Evolutionary conservation across 2,888 invertebrate genomes (phyloP), one percentile per base, ranked within the genome.

Genomic region (Perizoma affinitatum): DNA sequence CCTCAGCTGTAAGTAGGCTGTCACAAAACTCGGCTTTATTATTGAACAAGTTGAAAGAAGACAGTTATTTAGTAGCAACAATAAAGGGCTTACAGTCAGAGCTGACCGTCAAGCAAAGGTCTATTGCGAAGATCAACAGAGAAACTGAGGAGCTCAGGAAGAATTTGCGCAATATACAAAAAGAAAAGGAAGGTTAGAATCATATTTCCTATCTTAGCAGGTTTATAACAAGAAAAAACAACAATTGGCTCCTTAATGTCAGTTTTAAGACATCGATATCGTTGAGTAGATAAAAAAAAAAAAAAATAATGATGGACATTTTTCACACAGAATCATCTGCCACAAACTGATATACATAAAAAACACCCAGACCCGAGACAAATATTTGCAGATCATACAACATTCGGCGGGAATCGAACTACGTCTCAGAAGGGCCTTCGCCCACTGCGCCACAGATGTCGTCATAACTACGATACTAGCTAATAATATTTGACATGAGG

Each of bases 51-150:
- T 78, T 92, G 5, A 96, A 95, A 80, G 96, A 96, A 73, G 96
- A 96, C 69, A 93, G 95, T 40, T 96, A 97, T 87, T 90, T 97
- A 49, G 83, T 96, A 34, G 96, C 96, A 0, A 96, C 96, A 0
- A 96, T 97, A 71, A 94, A 96, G 63, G 96, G 96, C 4, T 87
- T 97, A 76, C 96, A 96, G 78, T 84, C 95, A 0, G 97, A 97
- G 76, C 79, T 96, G 53, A 93, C 95, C 4, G 94, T 94, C 40
- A 96, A 96, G 81, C 96, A 96, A 73, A 95, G 96, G 70, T 93
- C 94, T 2, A 93, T 96, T 63, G 90, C 93, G 41, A 95, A 96
- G 67, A 88, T 96, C 50, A 96, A 95, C 43, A 94, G 95, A 69
- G 97, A 97, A 76, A 90, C 96, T 46, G 96, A 96, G 43, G 96